Conservation (phyloP, 2,113 vertebrate genomes). For the Thunnus maccoyii region DNA sequence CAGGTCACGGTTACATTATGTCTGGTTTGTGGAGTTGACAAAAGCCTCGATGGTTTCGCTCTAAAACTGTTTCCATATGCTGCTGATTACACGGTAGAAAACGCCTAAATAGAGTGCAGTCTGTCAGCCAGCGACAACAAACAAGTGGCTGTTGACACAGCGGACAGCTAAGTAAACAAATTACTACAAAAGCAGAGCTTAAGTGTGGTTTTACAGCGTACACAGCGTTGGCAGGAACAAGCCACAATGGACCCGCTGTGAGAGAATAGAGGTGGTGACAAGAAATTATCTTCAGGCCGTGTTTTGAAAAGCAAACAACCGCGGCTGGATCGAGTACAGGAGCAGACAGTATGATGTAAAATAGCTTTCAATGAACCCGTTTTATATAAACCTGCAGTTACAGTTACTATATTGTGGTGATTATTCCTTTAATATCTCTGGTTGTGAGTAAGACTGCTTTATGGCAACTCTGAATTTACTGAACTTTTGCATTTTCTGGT, state of each 20-base stretch:
- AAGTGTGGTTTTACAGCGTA: background rate
- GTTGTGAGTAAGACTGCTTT: no score
- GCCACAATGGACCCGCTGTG: background rate
- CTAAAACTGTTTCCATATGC: background rate
- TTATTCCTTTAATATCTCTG: no score
- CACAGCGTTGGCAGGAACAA: background rate
- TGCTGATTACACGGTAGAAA: background rate
- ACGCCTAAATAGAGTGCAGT: slow-evolving; percentile 4
- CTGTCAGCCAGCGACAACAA: slow-evolving; percentile 15
- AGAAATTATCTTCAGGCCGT: background rate
- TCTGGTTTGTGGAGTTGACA: background rate
- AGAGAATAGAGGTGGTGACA: background rate
- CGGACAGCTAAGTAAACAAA: background rate
- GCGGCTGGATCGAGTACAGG: background rate
- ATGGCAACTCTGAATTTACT: no score
- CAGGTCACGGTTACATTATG: background rate
- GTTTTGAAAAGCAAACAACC: background rate
- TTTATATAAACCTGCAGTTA: background rate
- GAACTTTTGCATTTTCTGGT: no score
- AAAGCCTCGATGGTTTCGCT: background rate
- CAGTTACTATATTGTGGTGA: no score
- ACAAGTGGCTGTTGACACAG: background rate
- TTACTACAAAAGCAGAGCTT: background rate
- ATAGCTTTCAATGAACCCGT: background rate
- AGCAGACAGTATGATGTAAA: background rate